Base-by-base conservation (phyloP, 2,113 vertebrate species). In the Sander vitreus region DNA sequence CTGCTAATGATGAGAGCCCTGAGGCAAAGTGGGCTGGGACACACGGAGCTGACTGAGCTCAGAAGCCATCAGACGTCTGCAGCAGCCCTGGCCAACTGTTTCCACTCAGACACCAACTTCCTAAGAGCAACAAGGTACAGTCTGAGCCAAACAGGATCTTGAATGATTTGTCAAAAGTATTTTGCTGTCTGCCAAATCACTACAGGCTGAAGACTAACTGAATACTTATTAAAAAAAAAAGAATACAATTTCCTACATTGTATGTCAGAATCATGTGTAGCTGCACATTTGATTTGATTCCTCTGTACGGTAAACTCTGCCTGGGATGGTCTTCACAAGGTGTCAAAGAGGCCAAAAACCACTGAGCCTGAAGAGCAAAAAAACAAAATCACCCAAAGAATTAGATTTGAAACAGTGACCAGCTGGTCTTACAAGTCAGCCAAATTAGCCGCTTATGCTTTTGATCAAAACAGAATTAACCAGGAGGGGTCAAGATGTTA, bases 401-500 rank as follows among this genome's bases (percentile, higher is more conserved):
- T 93, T 86, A 89, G 78, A 93, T 93, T 92, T 88, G 73, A 67
- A 87, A 82, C 68, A 76, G 76, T 82, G 89, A 88, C 92, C 94
- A 94, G 91, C 90, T 94, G 94, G 83, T 90, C 71, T 69, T 80
- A 65, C 74, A 79, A 88, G 82, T 78, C 81, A 73, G 87, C 91
- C 84, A 92, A 91, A 93, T 91, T 84, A 91, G 91, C 89, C 88
- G 84, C 88, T 82, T 47, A 65, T 88, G 85, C 67, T 93, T 95
- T 92, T 93, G 91, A 94, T 94, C 83, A 92, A 94, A 94, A 94
- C 81, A 93, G 78, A 91, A 94, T 90, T 90, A 93, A 90, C 80
- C 71, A 68, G 86, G 55, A 84, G 81, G 89, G 86, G 85, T 85
- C 68, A 83, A 86, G 86, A 92, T 85, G 70, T 80, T 88, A 79